A percentile compares a stretch with the other conserved stretches of the same genome.
phyloP scores from a whole-genome alignment of 2,888 invertebrate genomes.

The Spatulosminthurus flaviceps region DNA sequence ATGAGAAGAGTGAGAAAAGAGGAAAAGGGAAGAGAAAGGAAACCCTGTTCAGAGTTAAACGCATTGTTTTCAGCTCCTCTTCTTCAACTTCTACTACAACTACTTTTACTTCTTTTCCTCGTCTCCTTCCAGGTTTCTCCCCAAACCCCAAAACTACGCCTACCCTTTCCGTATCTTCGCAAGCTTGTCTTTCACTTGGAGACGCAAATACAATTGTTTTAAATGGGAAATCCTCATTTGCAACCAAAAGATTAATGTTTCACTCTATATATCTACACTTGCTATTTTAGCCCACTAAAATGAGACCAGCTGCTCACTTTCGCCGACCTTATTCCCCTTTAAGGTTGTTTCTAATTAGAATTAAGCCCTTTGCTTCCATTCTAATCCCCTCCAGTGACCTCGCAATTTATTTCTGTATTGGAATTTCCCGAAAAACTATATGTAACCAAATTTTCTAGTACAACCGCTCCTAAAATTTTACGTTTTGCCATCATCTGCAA shows the following conservation, averaged over 20 bases:
- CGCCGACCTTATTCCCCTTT: no score
- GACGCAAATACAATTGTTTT: background rate
- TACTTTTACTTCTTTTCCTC: background rate
- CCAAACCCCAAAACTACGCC: no score
- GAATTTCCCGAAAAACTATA: no score
- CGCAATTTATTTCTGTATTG: no score
- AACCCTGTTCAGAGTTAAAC: background rate
- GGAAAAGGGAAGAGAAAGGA: background rate
- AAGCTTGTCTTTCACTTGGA: background rate
- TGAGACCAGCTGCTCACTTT: background rate
- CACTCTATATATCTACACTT: background rate
- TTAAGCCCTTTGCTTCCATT: no score
- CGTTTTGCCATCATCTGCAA: no score
- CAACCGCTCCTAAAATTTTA: no score
- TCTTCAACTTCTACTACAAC: background rate
- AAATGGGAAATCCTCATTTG: slow-evolving; percentile 14
- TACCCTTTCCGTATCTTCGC: background rate
- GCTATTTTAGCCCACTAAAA: background rate
- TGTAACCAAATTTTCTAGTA: no score
- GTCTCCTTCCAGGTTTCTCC: background rate
- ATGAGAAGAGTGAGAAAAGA: no score
- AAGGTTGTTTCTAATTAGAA: no score
- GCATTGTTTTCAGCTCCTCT: background rate
- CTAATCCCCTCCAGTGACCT: no score
- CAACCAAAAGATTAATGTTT: background rate